These are phyloP conservation scores for Agapornis canus DNA, from an alignment of 2,797 vertebrate genomes.

Conservation along the genomic window DNA sequence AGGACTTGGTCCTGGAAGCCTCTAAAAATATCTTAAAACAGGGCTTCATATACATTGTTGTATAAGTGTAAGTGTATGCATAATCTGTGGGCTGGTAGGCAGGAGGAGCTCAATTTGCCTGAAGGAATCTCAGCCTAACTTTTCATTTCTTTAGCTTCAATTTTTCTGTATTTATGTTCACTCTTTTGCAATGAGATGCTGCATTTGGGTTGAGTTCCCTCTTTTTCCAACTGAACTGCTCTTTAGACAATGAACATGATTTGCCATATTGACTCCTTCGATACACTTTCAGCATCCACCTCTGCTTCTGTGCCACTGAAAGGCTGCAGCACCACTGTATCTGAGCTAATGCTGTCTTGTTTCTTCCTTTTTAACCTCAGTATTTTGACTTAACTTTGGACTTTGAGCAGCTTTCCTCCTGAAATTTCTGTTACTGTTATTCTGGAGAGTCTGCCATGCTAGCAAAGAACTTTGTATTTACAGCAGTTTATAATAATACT, in stretches of 20 bases:
- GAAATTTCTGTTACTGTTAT: neutral
- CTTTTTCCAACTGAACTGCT: neutral
- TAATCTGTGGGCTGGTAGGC: neutral
- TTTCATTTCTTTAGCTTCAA: neutral
- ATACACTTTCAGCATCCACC: neutral
- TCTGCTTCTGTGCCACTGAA: neutral
- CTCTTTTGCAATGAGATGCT: neutral
- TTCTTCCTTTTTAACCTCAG: neutral
- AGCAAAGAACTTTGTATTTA: conserved; percentile 17
- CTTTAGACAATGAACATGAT: neutral
- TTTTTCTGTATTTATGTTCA: neutral
- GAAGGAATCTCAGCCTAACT: neutral
- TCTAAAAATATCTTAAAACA: neutral
- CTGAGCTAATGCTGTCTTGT: neutral
- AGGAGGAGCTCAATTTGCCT: neutral
- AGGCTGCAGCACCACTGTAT: neutral
- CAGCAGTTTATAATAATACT: conserved; percentile 5
- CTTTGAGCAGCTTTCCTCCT: neutral
- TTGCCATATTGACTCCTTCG: conserved; percentile 18
- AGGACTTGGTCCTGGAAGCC: neutral
- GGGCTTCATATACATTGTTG: neutral
- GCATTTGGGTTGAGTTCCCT: neutral
- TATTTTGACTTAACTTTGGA: conserved; percentile 46
- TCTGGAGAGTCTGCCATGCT: neutral
- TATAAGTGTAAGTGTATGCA: neutral